Percentiles rank a stretch among this genome's conserved stretches.
Conservation (phyloP, 2,113 vertebrate species). For the Larimichthys polyactis region DNA sequence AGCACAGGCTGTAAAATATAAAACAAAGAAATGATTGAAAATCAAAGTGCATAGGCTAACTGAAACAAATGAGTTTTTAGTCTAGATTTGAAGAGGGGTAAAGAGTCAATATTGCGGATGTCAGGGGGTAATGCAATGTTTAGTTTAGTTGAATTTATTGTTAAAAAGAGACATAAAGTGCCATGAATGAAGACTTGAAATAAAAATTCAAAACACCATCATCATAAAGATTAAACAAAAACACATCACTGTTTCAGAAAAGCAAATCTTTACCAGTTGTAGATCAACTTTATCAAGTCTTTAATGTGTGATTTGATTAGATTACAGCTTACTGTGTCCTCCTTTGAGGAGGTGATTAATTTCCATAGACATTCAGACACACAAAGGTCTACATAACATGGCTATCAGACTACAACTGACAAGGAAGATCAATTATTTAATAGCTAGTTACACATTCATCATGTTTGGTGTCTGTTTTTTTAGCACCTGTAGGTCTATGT, state of each 20-base stretch:
- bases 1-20: too few relatives aligned
- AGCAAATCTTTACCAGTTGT: not conserved
- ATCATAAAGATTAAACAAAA: not conserved
- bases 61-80: too few relatives aligned
- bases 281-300: not conserved
- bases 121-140: too few relatives aligned
- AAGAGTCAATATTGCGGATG: too few relatives aligned
- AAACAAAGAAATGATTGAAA: too few relatives aligned
- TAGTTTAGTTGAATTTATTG: not conserved
- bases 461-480: not conserved
- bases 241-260: not conserved
- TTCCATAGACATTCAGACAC: not conserved
- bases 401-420: not conserved
- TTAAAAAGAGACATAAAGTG: not conserved
- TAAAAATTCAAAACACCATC: not conserved
- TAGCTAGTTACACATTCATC: not conserved
- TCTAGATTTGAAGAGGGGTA: too few relatives aligned
- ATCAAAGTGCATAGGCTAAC: too few relatives aligned
- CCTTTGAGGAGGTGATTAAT: not conserved
- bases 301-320: not conserved
- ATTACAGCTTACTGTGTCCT: not conserved
- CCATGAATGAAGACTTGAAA: not conserved
- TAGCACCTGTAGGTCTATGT: not conserved
- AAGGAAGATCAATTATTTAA: conserved; percentile 2
- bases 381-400: not conserved